A percentile compares a stretch with the other conserved stretches of the same genome.
These are phyloP conservation scores for Stratiomys singularior DNA, from an alignment of 2,888 invertebrate species.

Conservation along the genomic window DNA sequence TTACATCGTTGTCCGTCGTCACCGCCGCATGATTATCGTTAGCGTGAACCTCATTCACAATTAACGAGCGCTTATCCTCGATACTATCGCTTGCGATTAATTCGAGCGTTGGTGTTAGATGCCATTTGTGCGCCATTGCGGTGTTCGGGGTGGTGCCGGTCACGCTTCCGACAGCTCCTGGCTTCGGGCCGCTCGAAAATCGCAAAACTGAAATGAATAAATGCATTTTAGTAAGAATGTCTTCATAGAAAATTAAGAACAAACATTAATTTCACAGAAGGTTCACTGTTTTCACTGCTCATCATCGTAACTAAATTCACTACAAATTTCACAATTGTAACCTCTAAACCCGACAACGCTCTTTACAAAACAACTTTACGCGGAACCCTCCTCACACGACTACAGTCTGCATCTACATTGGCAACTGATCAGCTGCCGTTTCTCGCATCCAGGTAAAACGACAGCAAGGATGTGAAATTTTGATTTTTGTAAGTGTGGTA, in stretches of 20 bases:
- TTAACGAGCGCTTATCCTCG: slow-evolving; percentile 62
- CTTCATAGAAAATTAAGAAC: background rate
- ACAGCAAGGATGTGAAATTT: no score
- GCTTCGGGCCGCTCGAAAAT: slow-evolving; percentile 23
- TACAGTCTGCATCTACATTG: no score
- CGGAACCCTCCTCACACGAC: no score
- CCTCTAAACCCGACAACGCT: no score
- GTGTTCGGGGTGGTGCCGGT: slow-evolving; percentile 50
- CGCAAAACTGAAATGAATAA: slow-evolving; percentile 56
- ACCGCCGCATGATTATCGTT: slow-evolving; percentile 54
- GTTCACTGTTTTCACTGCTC: no score
- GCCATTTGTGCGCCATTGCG: slow-evolving; percentile 63
- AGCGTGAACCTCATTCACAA: slow-evolving; percentile 59
- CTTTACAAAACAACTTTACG: no score
- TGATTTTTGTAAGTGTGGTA: no score
- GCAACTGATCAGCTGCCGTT: no score
- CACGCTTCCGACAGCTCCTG: background rate
- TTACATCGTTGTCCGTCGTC: slow-evolving; percentile 54
- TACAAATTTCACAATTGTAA: no score
- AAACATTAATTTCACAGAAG: background rate
- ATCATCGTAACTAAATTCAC: no score
- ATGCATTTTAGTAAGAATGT: slow-evolving; percentile 60
- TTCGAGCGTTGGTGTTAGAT: slow-evolving; percentile 65
- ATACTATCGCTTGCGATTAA: slow-evolving; percentile 59
- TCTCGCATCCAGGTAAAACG: no score